Conservation (phyloP, 1,140 invertebrate genomes). For the Saccostrea echinata region DNA sequence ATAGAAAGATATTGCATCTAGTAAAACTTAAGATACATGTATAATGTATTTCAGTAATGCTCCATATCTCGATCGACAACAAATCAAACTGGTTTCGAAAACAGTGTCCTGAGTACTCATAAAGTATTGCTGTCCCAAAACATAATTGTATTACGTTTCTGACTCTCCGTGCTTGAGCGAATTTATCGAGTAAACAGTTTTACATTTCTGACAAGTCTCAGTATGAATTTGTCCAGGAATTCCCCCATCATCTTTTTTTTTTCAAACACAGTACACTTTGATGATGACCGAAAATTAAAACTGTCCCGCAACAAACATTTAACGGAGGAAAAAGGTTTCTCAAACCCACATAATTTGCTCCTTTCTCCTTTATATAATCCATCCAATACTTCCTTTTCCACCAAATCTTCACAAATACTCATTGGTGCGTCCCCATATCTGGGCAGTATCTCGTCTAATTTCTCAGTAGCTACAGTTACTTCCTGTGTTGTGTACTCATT, state of each 20-base stretch:
- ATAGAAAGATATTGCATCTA: too few relatives aligned
- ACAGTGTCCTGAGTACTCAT: slow-evolving; percentile 27
- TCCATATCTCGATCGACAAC: neutral
- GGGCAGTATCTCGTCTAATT: neutral
- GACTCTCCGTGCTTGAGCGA: neutral
- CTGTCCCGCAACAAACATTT: neutral
- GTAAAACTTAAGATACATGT: too few relatives aligned
- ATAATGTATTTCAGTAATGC: neutral
- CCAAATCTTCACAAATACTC: neutral
- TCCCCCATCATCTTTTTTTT: neutral
- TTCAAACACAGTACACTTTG: neutral
- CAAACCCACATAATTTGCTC: neutral
- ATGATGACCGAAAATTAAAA: neutral
- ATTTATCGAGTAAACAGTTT: neutral
- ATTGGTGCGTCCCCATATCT: slow-evolving; percentile 10
- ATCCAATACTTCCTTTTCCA: slow-evolving; percentile 18
- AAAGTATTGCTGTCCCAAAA: slow-evolving; percentile 28
- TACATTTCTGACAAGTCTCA: neutral
- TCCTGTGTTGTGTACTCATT: neutral
- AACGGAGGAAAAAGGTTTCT: slow-evolving; percentile 22
- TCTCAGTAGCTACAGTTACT: neutral
- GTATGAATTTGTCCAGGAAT: neutral
- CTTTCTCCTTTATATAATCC: slow-evolving; percentile 4
- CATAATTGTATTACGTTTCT: slow-evolving; percentile 21
- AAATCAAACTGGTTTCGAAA: slow-evolving; percentile 14